phyloP scores from a whole-genome alignment of 2,797 vertebrate species.

The Malacoctenus gilli region DNA sequence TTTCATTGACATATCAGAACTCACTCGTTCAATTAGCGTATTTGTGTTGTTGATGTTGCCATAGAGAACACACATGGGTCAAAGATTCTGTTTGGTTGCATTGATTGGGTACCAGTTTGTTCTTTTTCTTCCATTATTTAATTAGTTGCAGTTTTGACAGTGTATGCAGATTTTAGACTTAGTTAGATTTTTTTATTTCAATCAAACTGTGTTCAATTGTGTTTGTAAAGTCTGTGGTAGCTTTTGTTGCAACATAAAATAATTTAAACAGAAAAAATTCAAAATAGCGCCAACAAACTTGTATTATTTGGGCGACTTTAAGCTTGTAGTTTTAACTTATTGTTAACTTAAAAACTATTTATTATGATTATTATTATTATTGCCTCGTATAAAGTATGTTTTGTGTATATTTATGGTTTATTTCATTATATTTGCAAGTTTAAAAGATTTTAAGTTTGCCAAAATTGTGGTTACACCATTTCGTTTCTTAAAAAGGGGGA shows the following conservation, averaged over 20 bases:
- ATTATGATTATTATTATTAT: slow-evolving; percentile 89
- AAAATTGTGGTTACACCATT: slow-evolving; percentile 93
- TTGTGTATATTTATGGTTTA: slow-evolving; percentile 98
- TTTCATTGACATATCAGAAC: slow-evolving; percentile 87
- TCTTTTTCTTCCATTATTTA: slow-evolving; percentile 85
- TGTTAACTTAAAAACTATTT: slow-evolving; percentile 98
- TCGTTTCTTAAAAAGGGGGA: slow-evolving; percentile 90
- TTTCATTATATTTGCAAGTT: slow-evolving; percentile 96
- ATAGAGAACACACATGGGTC: slow-evolving; percentile 87
- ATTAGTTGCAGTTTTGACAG: slow-evolving; percentile 89
- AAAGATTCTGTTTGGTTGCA: slow-evolving; percentile 84
- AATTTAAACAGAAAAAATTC: slow-evolving; percentile 88
- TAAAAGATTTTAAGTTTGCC: slow-evolving; percentile 91
- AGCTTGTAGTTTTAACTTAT: slow-evolving; percentile 99
- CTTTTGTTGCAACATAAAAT: slow-evolving; percentile 95
- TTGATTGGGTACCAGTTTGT: slow-evolving; percentile 83
- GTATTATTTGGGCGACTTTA: slow-evolving; percentile 97
- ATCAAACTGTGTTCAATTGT: slow-evolving; percentile 93
- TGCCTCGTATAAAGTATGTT: slow-evolving; percentile 94
- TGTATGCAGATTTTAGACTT: slow-evolving; percentile 90
- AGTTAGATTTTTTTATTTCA: slow-evolving; percentile 90
- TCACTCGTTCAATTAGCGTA: slow-evolving; percentile 86
- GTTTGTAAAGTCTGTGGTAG: slow-evolving; percentile 97
- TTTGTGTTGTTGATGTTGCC: slow-evolving; percentile 89
- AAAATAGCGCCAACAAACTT: slow-evolving; percentile 96